Base-by-base conservation (phyloP, 2,113 vertebrate species). In the Arvicanthis niloticus region DNA sequence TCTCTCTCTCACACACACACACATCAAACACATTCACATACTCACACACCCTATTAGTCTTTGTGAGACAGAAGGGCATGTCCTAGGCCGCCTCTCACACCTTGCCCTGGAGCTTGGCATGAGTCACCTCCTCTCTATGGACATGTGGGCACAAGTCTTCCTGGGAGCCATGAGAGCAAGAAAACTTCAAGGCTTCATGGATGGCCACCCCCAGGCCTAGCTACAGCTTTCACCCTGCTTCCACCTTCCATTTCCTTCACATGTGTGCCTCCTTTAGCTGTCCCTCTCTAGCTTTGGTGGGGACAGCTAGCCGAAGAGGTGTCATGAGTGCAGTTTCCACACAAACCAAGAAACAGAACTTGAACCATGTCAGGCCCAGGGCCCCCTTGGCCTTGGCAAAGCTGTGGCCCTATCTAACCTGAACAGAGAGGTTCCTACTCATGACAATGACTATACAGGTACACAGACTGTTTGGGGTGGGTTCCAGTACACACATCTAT, bases 81-180 rank as follows among this genome's bases (percentile, higher is more conserved):
- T 98, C 76, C 58, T 96, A 97, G 89, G 70, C 91, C 0, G 91
- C 90, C 95, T 92, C 90, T 97, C 94, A 94, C 97, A 94, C 97
- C 94, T 96, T 97, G 93, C 97, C 97, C 89, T 53, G 70, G 80
- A 97, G 97, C 95, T 76, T 80, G 75, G 80, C 80, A 95, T 98
- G 97, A 98, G 80, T 98, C 97, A 98, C 89, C 92, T 88, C 85
- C 88, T 96, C 42, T 53, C 87, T n/a, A 68, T 81, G 75, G 93
- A 96, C 97, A 86, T 93, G 91, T 96, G 53, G 78, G 84, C 65
- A 96, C 95, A 97, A 80, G 96, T 95, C 82, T 97, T 96, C 77
- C 91, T 96, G 65, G 68, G 89, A 96, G 89, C 65, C 22, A 7
- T 94, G 94, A 62, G 89, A 97, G 84, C 88, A 94, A 77, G 87